These are phyloP conservation scores for Neuroscelio doddi DNA, from an alignment of 2,888 invertebrate species.

Conservation along the genomic window DNA sequence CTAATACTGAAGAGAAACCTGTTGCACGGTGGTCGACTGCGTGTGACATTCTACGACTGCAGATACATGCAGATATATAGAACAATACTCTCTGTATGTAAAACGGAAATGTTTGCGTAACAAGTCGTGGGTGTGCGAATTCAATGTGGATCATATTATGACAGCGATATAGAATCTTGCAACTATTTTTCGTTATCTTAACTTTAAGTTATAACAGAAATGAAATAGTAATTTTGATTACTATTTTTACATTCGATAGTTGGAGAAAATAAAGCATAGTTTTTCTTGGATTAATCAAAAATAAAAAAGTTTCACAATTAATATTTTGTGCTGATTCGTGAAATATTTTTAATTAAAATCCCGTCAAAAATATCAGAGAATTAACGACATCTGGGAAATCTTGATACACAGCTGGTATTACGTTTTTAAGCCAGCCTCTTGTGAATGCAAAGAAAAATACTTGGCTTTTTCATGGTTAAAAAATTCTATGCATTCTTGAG, in stretches of 20 bases:
- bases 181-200: too few relatives aligned
- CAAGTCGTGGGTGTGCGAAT: constrained; percentile 5
- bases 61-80: constrained; percentile 30
- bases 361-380: constrained; percentile 22
- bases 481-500: constrained; percentile 48
- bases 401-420: constrained; percentile 34
- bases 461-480: constrained; percentile 37
- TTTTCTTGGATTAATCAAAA: too few relatives aligned
- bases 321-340: constrained; percentile 2
- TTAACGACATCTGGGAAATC: constrained; percentile 43
- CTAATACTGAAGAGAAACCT: constrained; percentile 51
- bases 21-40: constrained; percentile 52
- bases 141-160: constrained; percentile 28
- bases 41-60: constrained; percentile 46
- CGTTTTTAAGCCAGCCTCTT: constrained; percentile 32
- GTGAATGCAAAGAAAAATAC: constrained; percentile 37
- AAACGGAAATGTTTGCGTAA: constrained; percentile 30
- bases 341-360: constrained; percentile 41
- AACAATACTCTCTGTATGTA: constrained; percentile 29
- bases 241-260: too few relatives aligned
- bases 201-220: too few relatives aligned
- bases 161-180: too few relatives aligned
- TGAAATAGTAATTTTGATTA: too few relatives aligned
- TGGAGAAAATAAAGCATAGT: too few relatives aligned
- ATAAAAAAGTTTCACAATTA: constrained; percentile 11